A percentile compares a stretch with the other conserved stretches of the same genome.
phyloP scores from a whole-genome alignment of 1,140 invertebrate genomes.

The Ostrea edulis region DNA sequence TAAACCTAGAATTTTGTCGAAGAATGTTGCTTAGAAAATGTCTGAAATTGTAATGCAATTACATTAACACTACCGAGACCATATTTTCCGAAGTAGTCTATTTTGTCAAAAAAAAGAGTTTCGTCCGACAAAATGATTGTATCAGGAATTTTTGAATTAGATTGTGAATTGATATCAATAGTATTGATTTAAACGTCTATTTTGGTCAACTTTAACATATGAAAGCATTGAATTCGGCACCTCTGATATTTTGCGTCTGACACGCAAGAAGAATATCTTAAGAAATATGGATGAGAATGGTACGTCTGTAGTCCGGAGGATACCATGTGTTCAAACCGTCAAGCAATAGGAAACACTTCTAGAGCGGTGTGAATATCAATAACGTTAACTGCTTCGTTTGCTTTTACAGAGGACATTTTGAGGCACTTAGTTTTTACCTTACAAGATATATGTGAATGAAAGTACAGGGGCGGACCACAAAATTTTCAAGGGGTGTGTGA shows the following conservation, averaged over 20 bases:
- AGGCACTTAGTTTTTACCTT: too few relatives aligned
- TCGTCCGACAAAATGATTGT: conserved; percentile 15
- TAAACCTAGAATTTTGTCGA: background rate
- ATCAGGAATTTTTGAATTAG: conserved; percentile 30
- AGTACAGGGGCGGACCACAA: too few relatives aligned
- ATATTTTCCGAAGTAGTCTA: background rate
- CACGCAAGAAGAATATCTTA: background rate
- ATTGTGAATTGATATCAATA: conserved; percentile 22
- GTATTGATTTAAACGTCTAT: background rate
- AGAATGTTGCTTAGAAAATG: background rate
- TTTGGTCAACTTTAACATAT: background rate
- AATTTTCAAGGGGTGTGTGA: too few relatives aligned
- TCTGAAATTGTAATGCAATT: background rate
- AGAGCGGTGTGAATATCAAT: too few relatives aligned
- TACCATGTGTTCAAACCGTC: too few relatives aligned
- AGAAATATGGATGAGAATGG: background rate
- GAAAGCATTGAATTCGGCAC: background rate
- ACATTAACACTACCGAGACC: background rate
- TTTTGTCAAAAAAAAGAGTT: background rate
- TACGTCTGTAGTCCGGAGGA: too few relatives aligned
- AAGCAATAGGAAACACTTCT: too few relatives aligned
- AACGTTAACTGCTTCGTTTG: too few relatives aligned
- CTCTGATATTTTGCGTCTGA: background rate
- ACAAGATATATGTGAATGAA: too few relatives aligned
- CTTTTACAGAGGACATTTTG: too few relatives aligned